These are phyloP conservation scores for Anhinga anhinga DNA, from an alignment of 2,113 vertebrate genomes.

Conservation along the genomic window DNA sequence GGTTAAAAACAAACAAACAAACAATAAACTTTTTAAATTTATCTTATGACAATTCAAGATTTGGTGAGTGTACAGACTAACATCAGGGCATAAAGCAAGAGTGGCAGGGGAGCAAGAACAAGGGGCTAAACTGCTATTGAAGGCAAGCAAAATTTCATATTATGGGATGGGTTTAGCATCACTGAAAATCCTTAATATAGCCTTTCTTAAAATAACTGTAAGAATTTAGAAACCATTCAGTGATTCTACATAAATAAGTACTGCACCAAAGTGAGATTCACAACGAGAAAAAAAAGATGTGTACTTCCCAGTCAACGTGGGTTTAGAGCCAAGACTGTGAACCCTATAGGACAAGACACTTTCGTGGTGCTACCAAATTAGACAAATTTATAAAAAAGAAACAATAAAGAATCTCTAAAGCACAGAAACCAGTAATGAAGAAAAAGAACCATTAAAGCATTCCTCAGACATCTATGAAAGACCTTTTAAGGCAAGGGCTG, in stretches of 20 bases:
- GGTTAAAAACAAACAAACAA: background rate
- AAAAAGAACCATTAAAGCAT: background rate
- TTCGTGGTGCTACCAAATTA: rapidly evolving
- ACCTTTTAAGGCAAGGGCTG: background rate
- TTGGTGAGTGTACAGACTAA: background rate
- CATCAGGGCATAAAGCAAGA: background rate
- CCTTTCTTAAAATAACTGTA: background rate
- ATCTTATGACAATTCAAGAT: background rate
- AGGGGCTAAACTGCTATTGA: background rate
- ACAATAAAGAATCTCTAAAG: background rate
- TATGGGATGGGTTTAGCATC: background rate
- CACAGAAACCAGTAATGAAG: background rate
- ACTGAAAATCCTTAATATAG: background rate
- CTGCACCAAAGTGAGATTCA: background rate
- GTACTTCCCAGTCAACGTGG: background rate
- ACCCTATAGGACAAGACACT: background rate
- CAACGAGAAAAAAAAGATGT: background rate
- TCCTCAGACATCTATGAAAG: background rate
- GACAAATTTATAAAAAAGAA: background rate
- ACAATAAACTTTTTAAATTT: background rate
- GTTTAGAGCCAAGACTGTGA: background rate
- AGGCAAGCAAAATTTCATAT: background rate
- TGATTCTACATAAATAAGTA: background rate
- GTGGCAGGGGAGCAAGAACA: background rate
- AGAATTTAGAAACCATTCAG: background rate